Conservation (phyloP, 2,888 invertebrate species). For the Polydrusus pterygomalis region DNA sequence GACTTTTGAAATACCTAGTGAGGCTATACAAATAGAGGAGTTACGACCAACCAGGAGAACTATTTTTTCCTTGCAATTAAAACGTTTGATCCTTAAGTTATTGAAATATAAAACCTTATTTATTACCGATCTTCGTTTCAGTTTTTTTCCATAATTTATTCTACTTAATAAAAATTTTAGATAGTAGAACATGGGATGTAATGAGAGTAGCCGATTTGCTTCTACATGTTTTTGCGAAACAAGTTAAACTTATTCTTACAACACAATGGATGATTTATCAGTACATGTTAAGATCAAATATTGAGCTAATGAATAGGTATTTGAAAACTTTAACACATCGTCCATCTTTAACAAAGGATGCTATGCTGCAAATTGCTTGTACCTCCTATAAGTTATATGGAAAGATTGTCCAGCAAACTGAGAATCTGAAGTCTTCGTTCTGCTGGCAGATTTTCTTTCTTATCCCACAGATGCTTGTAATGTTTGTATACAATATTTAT, state of each 20-base stretch:
- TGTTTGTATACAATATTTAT: conserved; percentile 52
- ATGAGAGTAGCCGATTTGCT: conserved; percentile 23
- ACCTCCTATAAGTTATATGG: conserved; percentile 52
- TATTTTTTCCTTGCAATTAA: no score
- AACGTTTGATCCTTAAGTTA: no score
- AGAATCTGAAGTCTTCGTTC: conserved; percentile 45
- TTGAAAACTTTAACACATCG: conserved; percentile 40
- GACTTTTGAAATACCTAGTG: no score
- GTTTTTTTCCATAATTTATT: no score
- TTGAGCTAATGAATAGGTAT: conserved; percentile 47
- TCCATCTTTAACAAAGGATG: background rate
- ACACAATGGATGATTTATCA: conserved; percentile 54
- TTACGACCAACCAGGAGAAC: no score
- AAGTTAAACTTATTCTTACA: background rate
- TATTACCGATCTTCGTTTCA: no score
- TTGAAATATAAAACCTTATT: no score
- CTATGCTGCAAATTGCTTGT: conserved; percentile 24
- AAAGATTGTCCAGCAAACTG: conserved; percentile 39
- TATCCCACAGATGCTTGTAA: conserved; percentile 48
- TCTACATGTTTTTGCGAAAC: conserved; percentile 9
- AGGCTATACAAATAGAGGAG: no score
- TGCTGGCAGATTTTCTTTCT: conserved; percentile 52
- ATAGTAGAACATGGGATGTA: conserved; percentile 8
- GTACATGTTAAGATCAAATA: conserved; percentile 43
- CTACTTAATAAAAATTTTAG: conserved; percentile 22